These are phyloP conservation scores for Cephus runcator DNA, from an alignment of 2,888 invertebrate species.

Conservation along the genomic window DNA sequence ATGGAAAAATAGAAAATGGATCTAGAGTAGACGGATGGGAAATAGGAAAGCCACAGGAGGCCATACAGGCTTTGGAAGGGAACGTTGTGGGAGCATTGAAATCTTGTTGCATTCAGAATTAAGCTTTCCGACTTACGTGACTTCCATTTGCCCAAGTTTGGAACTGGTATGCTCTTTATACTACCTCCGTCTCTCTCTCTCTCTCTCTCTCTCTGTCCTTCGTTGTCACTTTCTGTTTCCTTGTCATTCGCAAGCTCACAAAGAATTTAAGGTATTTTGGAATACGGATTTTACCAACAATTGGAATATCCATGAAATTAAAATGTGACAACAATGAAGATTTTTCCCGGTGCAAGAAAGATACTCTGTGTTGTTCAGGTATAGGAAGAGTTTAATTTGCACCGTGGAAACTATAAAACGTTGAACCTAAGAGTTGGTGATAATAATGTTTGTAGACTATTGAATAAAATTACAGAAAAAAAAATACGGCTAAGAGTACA, in stretches of 20 bases:
- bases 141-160: background rate
- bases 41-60: conserved; percentile 42
- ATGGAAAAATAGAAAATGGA: conserved; percentile 30
- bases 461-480: background rate
- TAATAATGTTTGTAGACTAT: background rate
- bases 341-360: background rate
- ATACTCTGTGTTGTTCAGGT: background rate
- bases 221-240: conserved; percentile 10
- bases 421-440: background rate
- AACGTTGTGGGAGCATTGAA: conserved; percentile 32
- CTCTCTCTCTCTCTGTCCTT: conserved; percentile 18
- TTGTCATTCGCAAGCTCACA: background rate
- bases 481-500: background rate
- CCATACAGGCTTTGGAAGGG: conserved; percentile 20
- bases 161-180: background rate
- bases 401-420: background rate
- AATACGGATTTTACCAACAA: background rate
- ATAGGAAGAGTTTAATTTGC: background rate
- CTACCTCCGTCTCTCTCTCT: conserved; percentile 8
- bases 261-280: background rate
- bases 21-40: conserved; percentile 32
- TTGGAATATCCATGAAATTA: background rate
- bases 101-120: conserved; percentile 46
- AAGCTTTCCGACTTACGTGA: conserved; percentile 42
- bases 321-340: background rate